phyloP scores from a whole-genome alignment of 2,888 invertebrate genomes.

The Lomographa bimaculata region DNA sequence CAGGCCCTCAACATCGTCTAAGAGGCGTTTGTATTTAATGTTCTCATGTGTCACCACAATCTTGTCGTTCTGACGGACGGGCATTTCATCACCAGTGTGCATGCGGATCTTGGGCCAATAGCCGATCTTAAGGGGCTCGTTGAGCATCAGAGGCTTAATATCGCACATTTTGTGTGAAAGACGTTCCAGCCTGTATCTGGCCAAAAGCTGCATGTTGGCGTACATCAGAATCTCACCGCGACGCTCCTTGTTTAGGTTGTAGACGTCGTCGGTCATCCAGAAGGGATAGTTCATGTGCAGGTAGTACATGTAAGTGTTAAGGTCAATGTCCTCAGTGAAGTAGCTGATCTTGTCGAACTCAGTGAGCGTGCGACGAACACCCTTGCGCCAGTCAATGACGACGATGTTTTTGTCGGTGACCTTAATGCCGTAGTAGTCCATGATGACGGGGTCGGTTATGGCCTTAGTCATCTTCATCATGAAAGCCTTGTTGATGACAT shows the following conservation, averaged over 20 bases:
- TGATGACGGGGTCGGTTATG: constrained; percentile 75
- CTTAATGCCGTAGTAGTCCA: constrained; percentile 77
- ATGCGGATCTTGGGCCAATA: constrained; percentile 84
- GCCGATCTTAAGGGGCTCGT: constrained; percentile 68
- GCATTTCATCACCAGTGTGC: constrained; percentile 83
- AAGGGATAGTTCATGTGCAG: constrained; percentile 87
- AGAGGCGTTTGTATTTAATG: constrained; percentile 48
- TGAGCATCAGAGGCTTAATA: constrained; percentile 72
- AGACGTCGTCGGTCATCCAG: constrained; percentile 85
- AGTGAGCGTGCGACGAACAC: constrained; percentile 80
- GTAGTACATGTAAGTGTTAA: constrained; percentile 89
- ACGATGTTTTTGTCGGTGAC: constrained; percentile 82
- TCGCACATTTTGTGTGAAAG: constrained; percentile 75
- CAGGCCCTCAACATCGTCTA: constrained; percentile 75
- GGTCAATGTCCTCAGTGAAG: constrained; percentile 90
- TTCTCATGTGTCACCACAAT: constrained; percentile 53
- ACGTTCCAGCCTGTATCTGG: constrained; percentile 81
- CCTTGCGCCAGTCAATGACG: constrained; percentile 87
- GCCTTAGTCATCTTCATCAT: constrained; percentile 86
- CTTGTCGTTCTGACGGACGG: constrained; percentile 75
- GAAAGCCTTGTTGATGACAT: constrained; percentile 87
- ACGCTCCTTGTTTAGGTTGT: constrained; percentile 69
- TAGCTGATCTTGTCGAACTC: constrained; percentile 86
- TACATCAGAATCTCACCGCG: constrained; percentile 85
- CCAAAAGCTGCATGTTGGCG: constrained; percentile 85